Conservation (phyloP, 2,888 invertebrate species). For the Leucophenga montana region DNA sequence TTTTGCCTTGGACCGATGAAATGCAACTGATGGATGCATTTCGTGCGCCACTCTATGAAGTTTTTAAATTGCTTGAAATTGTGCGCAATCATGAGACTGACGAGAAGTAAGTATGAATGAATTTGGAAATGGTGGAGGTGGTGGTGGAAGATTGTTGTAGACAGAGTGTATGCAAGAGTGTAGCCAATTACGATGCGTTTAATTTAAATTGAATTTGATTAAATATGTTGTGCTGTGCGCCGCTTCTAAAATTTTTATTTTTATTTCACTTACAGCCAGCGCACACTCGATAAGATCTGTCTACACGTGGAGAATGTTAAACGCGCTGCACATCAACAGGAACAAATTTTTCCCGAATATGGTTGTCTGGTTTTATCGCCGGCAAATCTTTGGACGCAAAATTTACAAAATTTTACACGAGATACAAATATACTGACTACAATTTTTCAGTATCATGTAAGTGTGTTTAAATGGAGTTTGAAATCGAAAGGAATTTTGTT, state of each 20-base stretch:
- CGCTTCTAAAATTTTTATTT: constrained; percentile 28
- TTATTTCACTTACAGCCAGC: constrained; percentile 75
- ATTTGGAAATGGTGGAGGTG: not conserved
- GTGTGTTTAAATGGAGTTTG: constrained; percentile 40
- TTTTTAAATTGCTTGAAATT: constrained; percentile 89
- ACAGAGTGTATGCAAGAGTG: too few relatives aligned
- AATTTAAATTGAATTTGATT: constrained; percentile 28
- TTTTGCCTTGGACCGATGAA: constrained; percentile 89
- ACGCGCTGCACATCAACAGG: constrained; percentile 74
- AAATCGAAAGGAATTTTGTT: too few relatives aligned
- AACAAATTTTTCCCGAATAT: constrained; percentile 88
- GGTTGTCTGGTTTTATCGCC: constrained; percentile 93
- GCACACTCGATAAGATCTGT: constrained; percentile 86
- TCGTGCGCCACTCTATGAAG: constrained; percentile 90
- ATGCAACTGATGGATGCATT: constrained; percentile 92
- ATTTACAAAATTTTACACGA: constrained; percentile 83
- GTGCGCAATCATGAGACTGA: constrained; percentile 82
- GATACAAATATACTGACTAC: constrained; percentile 87
- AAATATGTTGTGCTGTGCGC: constrained; percentile 23
- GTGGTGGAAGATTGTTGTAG: not conserved
- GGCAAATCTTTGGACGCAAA: constrained; percentile 94
- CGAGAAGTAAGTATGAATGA: constrained; percentile 60
- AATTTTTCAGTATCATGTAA: constrained; percentile 87
- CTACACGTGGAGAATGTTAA: constrained; percentile 88
- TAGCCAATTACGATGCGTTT: constrained; percentile 10